Evolutionary conservation across 2,888 invertebrate species (phyloP).

Genomic region (Troilus luridus): DNA sequence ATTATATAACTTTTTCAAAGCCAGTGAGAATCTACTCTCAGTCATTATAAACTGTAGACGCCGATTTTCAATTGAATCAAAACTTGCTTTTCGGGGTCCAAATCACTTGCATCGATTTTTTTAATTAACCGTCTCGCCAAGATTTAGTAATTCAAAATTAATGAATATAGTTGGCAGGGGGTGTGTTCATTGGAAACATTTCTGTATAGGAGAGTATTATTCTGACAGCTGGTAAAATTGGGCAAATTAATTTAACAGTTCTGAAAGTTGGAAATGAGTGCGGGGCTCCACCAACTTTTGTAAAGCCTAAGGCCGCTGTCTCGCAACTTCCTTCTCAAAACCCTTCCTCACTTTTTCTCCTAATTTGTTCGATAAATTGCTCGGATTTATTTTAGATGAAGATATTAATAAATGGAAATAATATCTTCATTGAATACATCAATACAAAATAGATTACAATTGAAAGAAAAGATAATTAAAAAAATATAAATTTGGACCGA

Average conservation of each 20-base stretch:
- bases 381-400: background rate
- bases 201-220: background rate
- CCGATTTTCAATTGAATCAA: too few species aligned
- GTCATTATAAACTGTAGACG: too few species aligned
- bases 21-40: too few species aligned
- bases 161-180: background rate
- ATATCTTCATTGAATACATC: too few species aligned
- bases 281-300: background rate
- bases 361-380: background rate
- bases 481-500: too few species aligned
- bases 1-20: too few species aligned
- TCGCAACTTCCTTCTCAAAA: background rate
- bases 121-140: background rate
- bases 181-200: slow-evolving; percentile 5
- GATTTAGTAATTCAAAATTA: background rate
- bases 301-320: background rate
- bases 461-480: too few species aligned
- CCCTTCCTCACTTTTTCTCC: background rate
- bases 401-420: background rate
- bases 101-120: too few species aligned
- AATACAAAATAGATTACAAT: too few species aligned
- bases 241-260: slow-evolving; percentile 26
- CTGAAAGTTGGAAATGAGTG: slow-evolving; percentile 5
- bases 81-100: too few species aligned
- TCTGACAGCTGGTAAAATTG: slow-evolving; percentile 36